Conservation (phyloP, 2,888 invertebrate genomes). For the Archaeoteleia sp. region DNA sequence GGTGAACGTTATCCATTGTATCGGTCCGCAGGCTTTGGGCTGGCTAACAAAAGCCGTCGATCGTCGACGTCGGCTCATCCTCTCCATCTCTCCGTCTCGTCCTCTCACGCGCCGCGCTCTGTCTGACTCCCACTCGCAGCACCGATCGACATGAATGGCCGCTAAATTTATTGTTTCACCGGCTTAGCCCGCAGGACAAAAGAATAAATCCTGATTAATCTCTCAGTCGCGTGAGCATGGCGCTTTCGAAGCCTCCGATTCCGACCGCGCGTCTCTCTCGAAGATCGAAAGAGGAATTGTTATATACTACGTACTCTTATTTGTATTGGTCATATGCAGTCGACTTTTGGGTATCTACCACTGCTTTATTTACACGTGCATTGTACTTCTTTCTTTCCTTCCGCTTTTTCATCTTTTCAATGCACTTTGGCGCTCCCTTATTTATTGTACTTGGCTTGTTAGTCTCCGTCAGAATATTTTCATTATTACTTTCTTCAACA, state of each 20-base stretch:
- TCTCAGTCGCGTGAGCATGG: constrained; percentile 61
- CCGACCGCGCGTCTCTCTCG: constrained; percentile 33
- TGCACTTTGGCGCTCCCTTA: no score
- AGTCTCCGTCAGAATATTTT: no score
- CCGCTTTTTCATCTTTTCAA: no score
- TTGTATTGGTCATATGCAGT: constrained; percentile 38
- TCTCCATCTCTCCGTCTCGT: constrained; percentile 42
- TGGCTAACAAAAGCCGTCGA: constrained; percentile 67
- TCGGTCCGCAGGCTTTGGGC: constrained; percentile 61
- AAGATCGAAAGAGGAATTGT: constrained; percentile 45
- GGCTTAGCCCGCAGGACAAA: constrained; percentile 68
- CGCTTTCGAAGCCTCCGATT: constrained; percentile 60
- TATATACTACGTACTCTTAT: constrained; percentile 45
- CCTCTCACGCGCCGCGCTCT: neutral
- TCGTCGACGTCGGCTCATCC: constrained; percentile 68
- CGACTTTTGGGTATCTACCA: constrained; percentile 37
- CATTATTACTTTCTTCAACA: no score
- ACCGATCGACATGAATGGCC: constrained; percentile 69
- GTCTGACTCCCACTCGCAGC: constrained; percentile 25
- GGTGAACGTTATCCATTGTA: constrained; percentile 65
- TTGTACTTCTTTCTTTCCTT: constrained; percentile 13
- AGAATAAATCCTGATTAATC: constrained; percentile 73
- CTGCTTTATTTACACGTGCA: constrained; percentile 32
- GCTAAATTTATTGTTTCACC: constrained; percentile 72
- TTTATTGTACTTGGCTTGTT: no score